Evolutionary conservation across 1,140 invertebrate genomes (phyloP).

Genomic region (Orchestia grillus): DNA sequence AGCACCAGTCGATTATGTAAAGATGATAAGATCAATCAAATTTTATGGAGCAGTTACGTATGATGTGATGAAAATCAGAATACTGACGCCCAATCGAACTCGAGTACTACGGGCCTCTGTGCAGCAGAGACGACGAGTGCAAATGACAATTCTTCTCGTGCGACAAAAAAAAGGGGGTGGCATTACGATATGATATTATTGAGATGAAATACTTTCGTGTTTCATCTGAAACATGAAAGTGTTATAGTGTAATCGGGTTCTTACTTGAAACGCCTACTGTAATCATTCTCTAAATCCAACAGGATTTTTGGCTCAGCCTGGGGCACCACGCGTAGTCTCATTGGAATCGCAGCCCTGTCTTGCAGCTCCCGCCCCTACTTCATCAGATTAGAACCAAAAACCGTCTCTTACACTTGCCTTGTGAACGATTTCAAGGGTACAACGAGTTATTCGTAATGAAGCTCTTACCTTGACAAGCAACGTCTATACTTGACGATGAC

Average conservation of each 20-base stretch:
- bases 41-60: no score
- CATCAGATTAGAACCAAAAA: not conserved
- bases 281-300: not conserved
- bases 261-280: not conserved
- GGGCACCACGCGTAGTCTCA: not conserved
- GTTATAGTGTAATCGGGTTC: not conserved
- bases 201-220: not conserved
- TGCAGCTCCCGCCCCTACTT: not conserved
- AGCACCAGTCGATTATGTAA: no score
- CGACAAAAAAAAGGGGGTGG: no score
- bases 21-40: no score
- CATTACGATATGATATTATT: not conserved
- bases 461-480: no score
- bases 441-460: no score
- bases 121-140: no score
- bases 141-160: not conserved
- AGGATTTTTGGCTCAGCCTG: not conserved
- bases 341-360: not conserved
- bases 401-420: not conserved
- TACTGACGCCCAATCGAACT: no score
- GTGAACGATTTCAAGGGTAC: no score
- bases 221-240: not conserved
- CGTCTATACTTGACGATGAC: not conserved
- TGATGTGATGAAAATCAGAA: no score
- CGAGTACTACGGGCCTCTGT: no score